These are phyloP conservation scores for Nasonia vitripennis DNA, from an alignment of 1,140 invertebrate genomes.

Conservation along the genomic window DNA sequence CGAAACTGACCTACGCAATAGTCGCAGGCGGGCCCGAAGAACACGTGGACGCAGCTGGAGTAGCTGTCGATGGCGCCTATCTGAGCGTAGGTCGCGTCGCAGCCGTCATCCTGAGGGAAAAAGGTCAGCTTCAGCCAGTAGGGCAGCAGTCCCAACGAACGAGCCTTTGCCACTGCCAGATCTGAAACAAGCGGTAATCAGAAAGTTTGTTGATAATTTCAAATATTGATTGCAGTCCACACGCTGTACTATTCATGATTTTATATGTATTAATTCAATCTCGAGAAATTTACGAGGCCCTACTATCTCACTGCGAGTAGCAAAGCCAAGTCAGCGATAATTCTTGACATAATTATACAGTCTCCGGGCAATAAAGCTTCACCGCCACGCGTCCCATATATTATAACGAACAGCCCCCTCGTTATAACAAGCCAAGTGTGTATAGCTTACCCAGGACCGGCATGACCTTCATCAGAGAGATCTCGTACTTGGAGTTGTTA, in stretches of 20 bases:
- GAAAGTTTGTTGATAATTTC: slow-evolving; percentile 7
- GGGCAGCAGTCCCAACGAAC: slow-evolving; percentile 74
- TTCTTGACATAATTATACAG: neutral
- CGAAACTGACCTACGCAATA: slow-evolving; percentile 81
- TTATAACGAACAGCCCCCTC: neutral
- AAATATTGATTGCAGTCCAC: neutral
- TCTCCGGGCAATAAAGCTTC: neutral
- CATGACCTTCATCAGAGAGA: slow-evolving; percentile 64
- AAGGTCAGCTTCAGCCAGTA: slow-evolving; percentile 77
- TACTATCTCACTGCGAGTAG: too few relatives aligned
- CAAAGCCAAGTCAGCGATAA: too few relatives aligned
- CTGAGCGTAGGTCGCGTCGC: slow-evolving; percentile 81
- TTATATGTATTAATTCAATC: neutral
- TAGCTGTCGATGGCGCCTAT: slow-evolving; percentile 82
- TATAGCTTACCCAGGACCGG: slow-evolving; percentile 66
- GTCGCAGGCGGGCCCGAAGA: slow-evolving; percentile 85
- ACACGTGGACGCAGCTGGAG: slow-evolving; percentile 81
- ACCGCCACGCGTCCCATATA: neutral
- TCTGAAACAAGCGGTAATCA: slow-evolving; percentile 63
- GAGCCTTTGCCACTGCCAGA: slow-evolving; percentile 75
- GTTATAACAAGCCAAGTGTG: too few relatives aligned
- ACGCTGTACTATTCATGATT: neutral
- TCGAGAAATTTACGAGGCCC: neutral
- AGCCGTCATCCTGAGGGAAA: slow-evolving; percentile 80
- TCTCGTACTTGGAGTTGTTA: slow-evolving; percentile 63